Conservation (phyloP, 2,888 invertebrate genomes). For the Microctonus hyperodae region DNA sequence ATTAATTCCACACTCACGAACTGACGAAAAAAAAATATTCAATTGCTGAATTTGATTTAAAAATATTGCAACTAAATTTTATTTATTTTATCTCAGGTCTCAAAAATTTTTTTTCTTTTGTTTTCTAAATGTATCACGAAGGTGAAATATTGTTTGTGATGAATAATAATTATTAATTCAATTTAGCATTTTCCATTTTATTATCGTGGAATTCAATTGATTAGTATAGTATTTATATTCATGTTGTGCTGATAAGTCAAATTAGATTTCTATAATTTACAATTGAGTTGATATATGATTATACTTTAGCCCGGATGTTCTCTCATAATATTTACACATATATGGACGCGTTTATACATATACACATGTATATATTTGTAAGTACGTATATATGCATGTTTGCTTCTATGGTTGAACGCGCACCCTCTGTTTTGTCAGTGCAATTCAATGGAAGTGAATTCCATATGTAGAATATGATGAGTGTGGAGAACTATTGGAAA, state of each 20-base stretch:
- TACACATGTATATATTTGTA: too few species aligned
- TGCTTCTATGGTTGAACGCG: slow-evolving; percentile 20
- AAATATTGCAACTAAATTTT: too few species aligned
- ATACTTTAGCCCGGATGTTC: slow-evolving; percentile 6
- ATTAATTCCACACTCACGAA: too few species aligned
- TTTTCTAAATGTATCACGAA: too few species aligned
- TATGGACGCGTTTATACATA: slow-evolving; percentile 14
- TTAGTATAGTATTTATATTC: not conserved
- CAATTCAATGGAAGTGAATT: slow-evolving; percentile 30
- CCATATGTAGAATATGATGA: not conserved
- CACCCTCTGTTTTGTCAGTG: slow-evolving; percentile 33
- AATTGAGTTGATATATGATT: slow-evolving; percentile 12
- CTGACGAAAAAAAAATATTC: too few species aligned
- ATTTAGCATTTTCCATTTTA: not conserved
- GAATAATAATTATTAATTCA: not conserved
- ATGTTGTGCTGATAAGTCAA: not conserved
- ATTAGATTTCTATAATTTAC: not conserved
- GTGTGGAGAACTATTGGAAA: slow-evolving; percentile 14
- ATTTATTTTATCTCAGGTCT: too few species aligned
- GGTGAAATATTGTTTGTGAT: not conserved
- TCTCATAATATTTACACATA: not conserved
- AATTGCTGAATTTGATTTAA: too few species aligned
- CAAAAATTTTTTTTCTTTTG: too few species aligned
- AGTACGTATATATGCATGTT: slow-evolving; percentile 13
- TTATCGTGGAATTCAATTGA: not conserved